Evolutionary conservation across 2,113 vertebrate genomes (phyloP).

Genomic region (Equus quagga): DNA sequence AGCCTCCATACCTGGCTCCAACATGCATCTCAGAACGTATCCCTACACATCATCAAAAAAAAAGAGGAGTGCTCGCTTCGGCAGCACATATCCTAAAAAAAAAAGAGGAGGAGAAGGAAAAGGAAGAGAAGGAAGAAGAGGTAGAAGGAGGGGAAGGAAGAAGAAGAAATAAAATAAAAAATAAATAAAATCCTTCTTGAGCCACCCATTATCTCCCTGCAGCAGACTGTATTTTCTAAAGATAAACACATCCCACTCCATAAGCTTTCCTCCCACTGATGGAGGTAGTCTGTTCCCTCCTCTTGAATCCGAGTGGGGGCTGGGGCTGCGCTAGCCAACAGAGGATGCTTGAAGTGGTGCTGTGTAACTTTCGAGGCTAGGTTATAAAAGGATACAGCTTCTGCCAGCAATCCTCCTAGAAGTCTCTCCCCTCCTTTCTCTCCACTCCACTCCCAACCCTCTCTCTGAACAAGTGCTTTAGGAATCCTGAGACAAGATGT

Average conservation of each 20-base stretch:
- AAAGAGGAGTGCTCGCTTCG: no score
- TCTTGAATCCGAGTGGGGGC: not conserved
- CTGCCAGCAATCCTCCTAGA: not conserved
- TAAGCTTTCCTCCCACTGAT: not conserved
- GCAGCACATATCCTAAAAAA: not conserved
- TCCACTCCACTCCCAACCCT: no score
- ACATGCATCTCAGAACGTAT: not conserved
- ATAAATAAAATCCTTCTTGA: not conserved
- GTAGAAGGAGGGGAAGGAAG: not conserved
- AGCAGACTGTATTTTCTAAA: not conserved
- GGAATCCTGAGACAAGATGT: not conserved
- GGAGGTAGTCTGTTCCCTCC: no score
- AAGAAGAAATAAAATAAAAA: not conserved
- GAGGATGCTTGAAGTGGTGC: not conserved
- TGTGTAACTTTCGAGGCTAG: not conserved
- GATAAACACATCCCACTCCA: not conserved
- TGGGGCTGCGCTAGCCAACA: not conserved
- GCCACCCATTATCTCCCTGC: not conserved
- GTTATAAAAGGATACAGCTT: not conserved
- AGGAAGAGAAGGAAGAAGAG: not conserved
- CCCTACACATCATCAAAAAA: not conserved
- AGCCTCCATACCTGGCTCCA: not conserved
- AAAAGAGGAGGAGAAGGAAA: not conserved
- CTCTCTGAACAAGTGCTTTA: not conserved
- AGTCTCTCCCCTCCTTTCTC: not conserved